Base-by-base conservation (phyloP, 2,113 vertebrate genomes). In the Piliocolobus tephrosceles region DNA sequence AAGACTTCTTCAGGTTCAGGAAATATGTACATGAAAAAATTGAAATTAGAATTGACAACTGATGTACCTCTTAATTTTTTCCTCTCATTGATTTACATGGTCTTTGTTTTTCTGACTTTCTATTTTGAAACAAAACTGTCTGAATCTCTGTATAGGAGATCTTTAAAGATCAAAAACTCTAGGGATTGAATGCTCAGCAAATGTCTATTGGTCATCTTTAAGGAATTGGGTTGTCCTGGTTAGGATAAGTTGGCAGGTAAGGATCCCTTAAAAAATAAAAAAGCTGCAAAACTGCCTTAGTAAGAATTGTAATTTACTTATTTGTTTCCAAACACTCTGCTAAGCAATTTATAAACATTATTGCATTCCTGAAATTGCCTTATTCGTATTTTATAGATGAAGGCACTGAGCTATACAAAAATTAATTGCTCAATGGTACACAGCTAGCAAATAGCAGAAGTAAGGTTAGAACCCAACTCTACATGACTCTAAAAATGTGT, bases 21-120 rank as follows among this genome's bases (percentile, higher is more conserved):
- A 93, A 86, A 57, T 22, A 72, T 4, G 0, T 91, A 8, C 93
- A n/a, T 76, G 22, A 14, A 89, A 86, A 88, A 61, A 45, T 10
- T 96, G 25, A 96, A 96, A 86, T 79, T 79, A 95, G 7, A 3
- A 68, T 72, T 86, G 47, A 92, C 18, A 96, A 17, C 20, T 72
- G 17, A 43, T 38, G 10, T 40, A 89, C 0, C 47, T 81, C 83
- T 87, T 40, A 1, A 72, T 89, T 79, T 88, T 2, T 32, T 61
- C 6, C 6, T 82, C 6, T 78, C 45, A 45, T 43, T n/a, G 35
- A 79, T 83, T 96, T 75, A 75, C 1, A 90, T 0, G 45, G 5
- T 13, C 57, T 84, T 83, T 91, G 1, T 57, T 30, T 95, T 90
- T 38, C 13, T 73, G 5, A 30, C 14, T 81, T 87, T 91, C 38